These are phyloP conservation scores for Pungitius pungitius DNA, from an alignment of 2,113 vertebrate genomes.

Conservation along the genomic window DNA sequence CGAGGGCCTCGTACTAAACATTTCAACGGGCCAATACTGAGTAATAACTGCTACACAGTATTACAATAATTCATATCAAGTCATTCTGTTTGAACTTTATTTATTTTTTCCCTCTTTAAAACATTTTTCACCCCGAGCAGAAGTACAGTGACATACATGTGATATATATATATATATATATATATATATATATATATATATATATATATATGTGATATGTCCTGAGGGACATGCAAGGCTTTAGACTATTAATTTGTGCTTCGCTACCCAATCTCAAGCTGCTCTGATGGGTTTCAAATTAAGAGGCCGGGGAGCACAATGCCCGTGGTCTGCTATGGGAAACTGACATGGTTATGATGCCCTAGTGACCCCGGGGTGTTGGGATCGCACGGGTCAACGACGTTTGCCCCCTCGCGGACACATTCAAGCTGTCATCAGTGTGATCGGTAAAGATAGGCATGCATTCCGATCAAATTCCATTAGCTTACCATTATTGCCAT, in stretches of 20 bases:
- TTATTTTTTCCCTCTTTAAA: slow-evolving; percentile 10
- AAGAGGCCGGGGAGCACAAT: slow-evolving; percentile 55
- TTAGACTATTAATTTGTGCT: slow-evolving; percentile 55
- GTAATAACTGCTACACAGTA: slow-evolving; percentile 11
- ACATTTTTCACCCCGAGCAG: slow-evolving; percentile 12
- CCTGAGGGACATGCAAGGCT: slow-evolving; percentile 61
- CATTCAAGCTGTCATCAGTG: slow-evolving; percentile 31
- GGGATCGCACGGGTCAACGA: slow-evolving; percentile 49
- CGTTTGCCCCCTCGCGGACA: slow-evolving; percentile 29
- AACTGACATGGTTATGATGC: slow-evolving; percentile 51
- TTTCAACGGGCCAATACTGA: slow-evolving; percentile 24
- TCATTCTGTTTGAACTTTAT: slow-evolving; percentile 13
- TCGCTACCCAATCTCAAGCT: slow-evolving; percentile 59
- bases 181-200: too few relatives aligned
- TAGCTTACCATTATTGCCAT: slow-evolving; percentile 58
- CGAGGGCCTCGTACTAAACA: slow-evolving; percentile 1
- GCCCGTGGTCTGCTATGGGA: slow-evolving; percentile 64
- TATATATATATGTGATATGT: too few relatives aligned
- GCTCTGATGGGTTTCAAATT: slow-evolving; percentile 49
- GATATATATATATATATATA: too few relatives aligned
- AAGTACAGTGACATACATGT: slow-evolving; percentile 38
- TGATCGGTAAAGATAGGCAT: slow-evolving; percentile 25
- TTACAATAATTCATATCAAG: slow-evolving; percentile 14
- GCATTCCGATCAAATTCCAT: slow-evolving; percentile 47
- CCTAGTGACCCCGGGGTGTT: slow-evolving; percentile 65